Evolutionary conservation across 2,113 vertebrate species (phyloP), one percentile per base, ranked within the genome.

Genomic region (Mus pahari): DNA sequence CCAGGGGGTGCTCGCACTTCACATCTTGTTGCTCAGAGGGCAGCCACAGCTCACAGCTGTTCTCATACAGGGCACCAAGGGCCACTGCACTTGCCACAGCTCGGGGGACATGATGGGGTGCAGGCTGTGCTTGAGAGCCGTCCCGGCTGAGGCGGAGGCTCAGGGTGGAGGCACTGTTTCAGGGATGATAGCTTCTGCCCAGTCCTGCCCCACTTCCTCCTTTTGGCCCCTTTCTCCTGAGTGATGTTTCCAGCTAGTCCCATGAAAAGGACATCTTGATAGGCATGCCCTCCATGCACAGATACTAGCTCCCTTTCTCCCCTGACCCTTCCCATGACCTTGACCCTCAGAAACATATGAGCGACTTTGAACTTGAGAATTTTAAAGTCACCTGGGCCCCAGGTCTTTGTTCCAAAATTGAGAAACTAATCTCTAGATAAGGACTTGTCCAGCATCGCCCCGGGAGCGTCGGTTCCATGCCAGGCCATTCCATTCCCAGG

Each of bases 401-500:
- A 74, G 53, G 81, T 31, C 48, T 73, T 86, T 42, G 11, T 94
- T 96, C 90, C 90, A 60, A 81, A 86, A 16, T 22, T 50, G 31
- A 86, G 42, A 68, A 50, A 36, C 42, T 68, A 66, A 50, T 50
- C 50, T 50, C 58, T 50, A 62, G 58, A 91, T 36, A 1, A 19
- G 92, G 48, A 62, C 6, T 19, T 9, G 5, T 26, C 73, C 94
- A 74, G 88, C 86, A 78, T 89, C 58, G 82, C 77, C 0, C 3
- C 4, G 48, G 7, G 19, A 48, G 20, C 33, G 7, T 64, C 3
- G 14, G 45, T 48, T 48, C 24, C 33, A 74, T 66, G 68, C 71
- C 16, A 11, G 91, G 84, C 11, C 24, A 9, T 7, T 39, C 13
- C 79, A 14, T 20, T 31, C 31, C 84, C 45, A 2, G 9, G 28